Base-by-base conservation (phyloP, 2,888 invertebrate genomes). In the Nephrotoma flavescens region DNA sequence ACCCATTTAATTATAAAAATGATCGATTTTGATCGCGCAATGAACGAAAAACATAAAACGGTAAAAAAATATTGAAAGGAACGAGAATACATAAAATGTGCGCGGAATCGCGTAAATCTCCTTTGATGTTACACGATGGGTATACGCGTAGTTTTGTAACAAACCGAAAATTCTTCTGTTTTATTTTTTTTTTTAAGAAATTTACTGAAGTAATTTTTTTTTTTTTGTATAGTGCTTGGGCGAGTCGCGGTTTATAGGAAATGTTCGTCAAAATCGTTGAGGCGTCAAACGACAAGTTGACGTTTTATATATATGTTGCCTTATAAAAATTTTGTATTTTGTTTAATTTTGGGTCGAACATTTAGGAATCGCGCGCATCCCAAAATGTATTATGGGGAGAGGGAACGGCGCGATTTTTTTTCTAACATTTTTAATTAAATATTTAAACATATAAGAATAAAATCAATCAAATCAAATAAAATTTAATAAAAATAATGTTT, bases 241-340 rank as follows among this genome's bases (percentile, higher is more conserved):
- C 71, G 71, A 7, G n/a, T 19, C 57, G 71, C 71, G 71, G 71
- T 71, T 31, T 71, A 71, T 91, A 91, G 91, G 91, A 91, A 91
- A 91, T 91, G 91, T 91, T 91, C 91, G 91, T 91, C 91, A 91
- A 91, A 91, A 90, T 90, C 91, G 90, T 89, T 91, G 89, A 90
- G 91, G 90, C 91, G 91, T 91, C 71, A 71, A 71, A 71, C 9
- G 71, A 71, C 31, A 71, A 71, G 71, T 71, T 71, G 71, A 71
- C 71, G 71, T 71, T 31, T 71, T 57, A 19, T 71, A 9, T 71
- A n/a, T n/a, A 5, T 52, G 52, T 52, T 52, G 52, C 6, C 15
- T 52, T 52, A 71, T 71, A 71, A 31, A 31, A 5, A 71, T 71
- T 31, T 19, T 52, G 15, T 15, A 11, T 47, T 11, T 4, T 31